phyloP scores from a whole-genome alignment of 1,140 invertebrate genomes.

The Macrocentrus cingulum region DNA sequence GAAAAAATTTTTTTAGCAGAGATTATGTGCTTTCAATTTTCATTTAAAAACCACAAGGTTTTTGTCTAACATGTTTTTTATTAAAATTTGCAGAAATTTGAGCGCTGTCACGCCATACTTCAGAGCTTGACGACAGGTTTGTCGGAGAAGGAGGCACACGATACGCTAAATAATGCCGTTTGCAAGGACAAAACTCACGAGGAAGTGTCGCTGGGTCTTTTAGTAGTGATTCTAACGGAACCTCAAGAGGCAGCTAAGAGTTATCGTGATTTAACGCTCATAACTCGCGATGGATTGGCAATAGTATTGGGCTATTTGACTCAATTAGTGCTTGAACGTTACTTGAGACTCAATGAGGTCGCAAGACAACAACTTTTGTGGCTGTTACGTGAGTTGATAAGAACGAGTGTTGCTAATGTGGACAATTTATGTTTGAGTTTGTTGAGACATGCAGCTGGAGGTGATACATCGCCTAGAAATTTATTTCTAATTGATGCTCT shows the following conservation, averaged over 20 bases:
- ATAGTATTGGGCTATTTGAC: constrained; percentile 79
- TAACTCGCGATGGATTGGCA: constrained; percentile 84
- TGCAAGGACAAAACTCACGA: constrained; percentile 88
- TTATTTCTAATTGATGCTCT: constrained; percentile 87
- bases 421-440: constrained; percentile 90
- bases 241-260: constrained; percentile 79
- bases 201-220: constrained; percentile 87
- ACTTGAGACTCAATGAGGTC: constrained; percentile 80
- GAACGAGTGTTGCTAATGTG: constrained; percentile 80
- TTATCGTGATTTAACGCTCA: constrained; percentile 88
- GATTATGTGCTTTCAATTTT: too few relatives aligned
- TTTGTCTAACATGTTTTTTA: constrained; percentile 26
- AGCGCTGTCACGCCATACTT: constrained; percentile 76
- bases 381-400: constrained; percentile 87
- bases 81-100: constrained; percentile 85
- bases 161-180: constrained; percentile 83
- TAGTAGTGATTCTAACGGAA: constrained; percentile 88
- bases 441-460: constrained; percentile 91
- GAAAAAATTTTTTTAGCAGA: too few relatives aligned
- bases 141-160: constrained; percentile 92
- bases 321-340: constrained; percentile 86
- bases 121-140: constrained; percentile 77
- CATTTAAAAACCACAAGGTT: too few relatives aligned
- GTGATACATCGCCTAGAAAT: constrained; percentile 88
- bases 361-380: constrained; percentile 79